phyloP scores from a whole-genome alignment of 2,797 vertebrate species.

The Girardinus metallicus region DNA sequence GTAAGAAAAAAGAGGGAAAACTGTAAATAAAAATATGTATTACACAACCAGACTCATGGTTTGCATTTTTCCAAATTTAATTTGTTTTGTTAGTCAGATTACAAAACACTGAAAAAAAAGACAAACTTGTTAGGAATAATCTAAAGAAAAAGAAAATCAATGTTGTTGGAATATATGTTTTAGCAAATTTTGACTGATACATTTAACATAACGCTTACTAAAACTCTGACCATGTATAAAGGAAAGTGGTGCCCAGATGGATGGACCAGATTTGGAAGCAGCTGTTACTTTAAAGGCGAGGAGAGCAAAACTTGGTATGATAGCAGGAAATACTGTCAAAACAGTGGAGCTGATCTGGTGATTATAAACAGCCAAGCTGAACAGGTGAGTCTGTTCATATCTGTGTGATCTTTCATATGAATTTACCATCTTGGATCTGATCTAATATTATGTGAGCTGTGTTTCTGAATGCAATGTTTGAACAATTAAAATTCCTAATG shows the following conservation, averaged over 20 bases:
- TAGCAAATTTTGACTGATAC: not conserved
- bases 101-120: not conserved
- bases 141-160: no score
- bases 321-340: not conserved
- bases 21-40: no score
- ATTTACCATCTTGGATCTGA: not conserved
- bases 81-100: not conserved
- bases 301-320: fast-evolving
- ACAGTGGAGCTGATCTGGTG: not conserved
- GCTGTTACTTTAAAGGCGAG: constrained; percentile 9
- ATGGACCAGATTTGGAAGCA: constrained; percentile 1
- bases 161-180: not conserved
- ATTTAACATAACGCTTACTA: not conserved
- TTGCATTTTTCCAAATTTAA: not conserved
- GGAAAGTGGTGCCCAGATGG: constrained; percentile 6
- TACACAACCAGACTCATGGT: not conserved
- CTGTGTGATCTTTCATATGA: not conserved
- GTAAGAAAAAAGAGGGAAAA: not conserved
- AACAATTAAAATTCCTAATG: not conserved
- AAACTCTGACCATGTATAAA: not conserved
- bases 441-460: not conserved
- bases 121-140: not conserved
- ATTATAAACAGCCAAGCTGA: constrained; percentile 6
- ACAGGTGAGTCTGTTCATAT: constrained; percentile 6
- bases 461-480: not conserved